A percentile compares a stretch with the other conserved stretches of the same genome.
phyloP scores from a whole-genome alignment of 2,113 vertebrate genomes.

The Rostratula benghalensis region DNA sequence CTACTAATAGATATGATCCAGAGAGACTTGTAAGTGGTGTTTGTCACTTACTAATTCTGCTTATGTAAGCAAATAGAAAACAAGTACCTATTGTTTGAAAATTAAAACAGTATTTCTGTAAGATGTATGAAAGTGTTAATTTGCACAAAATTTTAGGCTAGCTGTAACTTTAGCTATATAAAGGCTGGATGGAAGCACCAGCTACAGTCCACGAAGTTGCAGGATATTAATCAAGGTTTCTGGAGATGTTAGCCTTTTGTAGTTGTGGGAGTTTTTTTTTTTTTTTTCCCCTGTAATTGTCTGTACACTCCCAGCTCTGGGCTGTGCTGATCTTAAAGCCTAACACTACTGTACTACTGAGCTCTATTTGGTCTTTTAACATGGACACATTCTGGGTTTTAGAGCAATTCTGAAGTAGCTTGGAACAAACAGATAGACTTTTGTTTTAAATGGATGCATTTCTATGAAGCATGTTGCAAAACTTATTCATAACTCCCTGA shows the following conservation, averaged over 20 bases:
- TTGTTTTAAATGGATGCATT: not conserved
- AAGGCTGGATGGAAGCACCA: not conserved
- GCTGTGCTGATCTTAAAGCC: not conserved
- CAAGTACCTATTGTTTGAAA: not conserved
- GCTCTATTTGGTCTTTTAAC: not conserved
- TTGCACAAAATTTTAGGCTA: not conserved
- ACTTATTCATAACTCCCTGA: not conserved
- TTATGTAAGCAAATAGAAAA: not conserved
- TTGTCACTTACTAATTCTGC: not conserved
- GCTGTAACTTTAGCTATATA: not conserved
- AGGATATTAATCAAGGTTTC: not conserved
- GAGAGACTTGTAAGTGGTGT: slow-evolving; percentile 86
- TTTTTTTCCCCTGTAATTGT: not conserved
- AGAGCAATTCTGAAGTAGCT: not conserved
- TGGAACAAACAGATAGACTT: not conserved
- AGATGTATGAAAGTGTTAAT: not conserved
- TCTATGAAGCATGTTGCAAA: not conserved
- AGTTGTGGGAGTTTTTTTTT: not conserved
- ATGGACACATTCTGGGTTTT: not conserved
- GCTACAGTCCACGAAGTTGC: not conserved
- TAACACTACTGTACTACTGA: not conserved
- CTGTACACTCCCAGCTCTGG: not conserved
- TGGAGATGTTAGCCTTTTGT: not conserved
- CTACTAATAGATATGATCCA: slow-evolving; percentile 91
- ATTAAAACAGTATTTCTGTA: not conserved